Evolutionary conservation across 2,113 vertebrate species (phyloP).

Genomic region (Nibea albiflora): DNA sequence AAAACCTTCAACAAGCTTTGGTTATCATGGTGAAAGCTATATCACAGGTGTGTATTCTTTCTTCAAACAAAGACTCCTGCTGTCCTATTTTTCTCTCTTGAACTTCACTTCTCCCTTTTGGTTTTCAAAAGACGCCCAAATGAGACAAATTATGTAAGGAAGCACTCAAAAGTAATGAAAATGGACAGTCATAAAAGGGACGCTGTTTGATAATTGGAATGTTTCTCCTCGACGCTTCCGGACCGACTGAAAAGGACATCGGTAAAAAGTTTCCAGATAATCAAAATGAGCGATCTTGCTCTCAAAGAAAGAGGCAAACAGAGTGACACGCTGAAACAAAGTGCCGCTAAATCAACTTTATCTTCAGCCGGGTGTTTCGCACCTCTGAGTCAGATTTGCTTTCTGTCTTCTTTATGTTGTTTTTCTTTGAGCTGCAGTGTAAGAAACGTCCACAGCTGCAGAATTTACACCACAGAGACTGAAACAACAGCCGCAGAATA

Average conservation of each 20-base stretch:
- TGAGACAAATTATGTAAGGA: neutral
- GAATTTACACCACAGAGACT: constrained; percentile 2
- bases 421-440: neutral
- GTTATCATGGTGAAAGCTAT: neutral
- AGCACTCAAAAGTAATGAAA: neutral
- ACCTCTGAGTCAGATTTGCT: neutral
- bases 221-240: neutral
- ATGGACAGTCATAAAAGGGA: neutral
- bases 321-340: neutral
- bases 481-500: constrained; percentile 24
- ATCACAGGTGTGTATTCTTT: neutral
- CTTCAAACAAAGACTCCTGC: neutral
- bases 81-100: neutral
- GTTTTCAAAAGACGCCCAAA: neutral
- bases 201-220: neutral
- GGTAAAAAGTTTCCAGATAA: neutral
- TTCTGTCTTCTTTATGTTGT: constrained; percentile 10
- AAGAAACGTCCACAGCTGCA: constrained; percentile 11
- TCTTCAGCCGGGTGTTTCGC: neutral
- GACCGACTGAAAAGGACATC: neutral
- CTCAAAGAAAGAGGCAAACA: neutral
- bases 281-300: constrained; percentile 1
- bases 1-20: constrained; percentile 9
- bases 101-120: neutral
- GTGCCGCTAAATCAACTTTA: neutral